Evolutionary conservation across 64 coral and sea anemone species (phyloP).

Genomic region (Exaiptasia diaphana): DNA sequence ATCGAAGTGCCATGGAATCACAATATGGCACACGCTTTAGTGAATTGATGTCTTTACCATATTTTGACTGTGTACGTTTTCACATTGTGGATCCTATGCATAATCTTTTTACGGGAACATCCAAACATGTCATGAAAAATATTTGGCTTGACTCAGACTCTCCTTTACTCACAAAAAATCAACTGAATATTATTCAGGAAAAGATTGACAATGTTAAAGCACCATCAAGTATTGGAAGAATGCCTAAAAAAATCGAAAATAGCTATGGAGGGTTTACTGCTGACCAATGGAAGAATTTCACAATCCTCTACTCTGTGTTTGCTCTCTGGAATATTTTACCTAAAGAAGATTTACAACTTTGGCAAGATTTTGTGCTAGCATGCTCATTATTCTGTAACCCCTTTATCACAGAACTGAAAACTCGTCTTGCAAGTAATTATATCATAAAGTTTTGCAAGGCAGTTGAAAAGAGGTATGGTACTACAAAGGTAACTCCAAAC

Average conservation of each 20-base stretch:
- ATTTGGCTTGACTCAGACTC: conserved; percentile 42
- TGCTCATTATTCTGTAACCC: conserved; percentile 35
- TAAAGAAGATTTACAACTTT: not conserved
- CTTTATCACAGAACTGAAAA: conserved; percentile 43
- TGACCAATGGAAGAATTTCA: conserved; percentile 54
- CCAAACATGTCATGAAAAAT: conserved; percentile 48
- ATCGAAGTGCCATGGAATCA: not conserved
- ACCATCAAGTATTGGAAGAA: conserved; percentile 47
- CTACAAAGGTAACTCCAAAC: conserved; percentile 46
- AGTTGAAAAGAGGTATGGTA: conserved; percentile 50
- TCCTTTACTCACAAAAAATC: conserved; percentile 18
- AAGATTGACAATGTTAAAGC: conserved; percentile 20
- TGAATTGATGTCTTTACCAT: conserved; percentile 12
- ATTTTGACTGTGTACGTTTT: conserved; percentile 61
- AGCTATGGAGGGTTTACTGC: conserved; percentile 62
- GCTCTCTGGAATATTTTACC: conserved; percentile 10
- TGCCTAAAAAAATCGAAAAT: conserved; percentile 48
- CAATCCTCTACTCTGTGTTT: conserved; percentile 42
- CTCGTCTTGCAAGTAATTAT: conserved; percentile 21
- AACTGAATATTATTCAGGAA: conserved; percentile 11
- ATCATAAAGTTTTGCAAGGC: conserved; percentile 41
- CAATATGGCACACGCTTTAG: conserved; percentile 49
- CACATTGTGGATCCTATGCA: conserved; percentile 56
- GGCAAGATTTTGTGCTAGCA: conserved; percentile 49
- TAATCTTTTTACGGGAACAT: conserved; percentile 22